phyloP scores from a whole-genome alignment of 1,140 invertebrate genomes.

The Cydia amplana region DNA sequence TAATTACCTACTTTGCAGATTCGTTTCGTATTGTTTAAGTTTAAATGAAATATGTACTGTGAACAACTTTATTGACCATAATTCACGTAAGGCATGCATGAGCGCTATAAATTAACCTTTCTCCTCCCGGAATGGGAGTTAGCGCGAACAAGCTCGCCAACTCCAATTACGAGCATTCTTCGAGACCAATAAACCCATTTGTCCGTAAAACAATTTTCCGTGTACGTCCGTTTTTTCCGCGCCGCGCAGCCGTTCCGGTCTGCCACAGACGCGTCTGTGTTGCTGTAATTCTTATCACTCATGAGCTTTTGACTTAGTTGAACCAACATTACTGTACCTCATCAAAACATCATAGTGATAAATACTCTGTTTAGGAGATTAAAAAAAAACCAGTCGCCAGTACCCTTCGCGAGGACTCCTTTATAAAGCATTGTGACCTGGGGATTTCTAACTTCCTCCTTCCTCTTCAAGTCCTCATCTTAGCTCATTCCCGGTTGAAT shows the following conservation, averaged over 20 bases:
- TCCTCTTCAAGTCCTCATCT: no score
- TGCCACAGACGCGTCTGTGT: neutral
- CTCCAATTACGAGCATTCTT: constrained; percentile 11
- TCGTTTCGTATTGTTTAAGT: neutral
- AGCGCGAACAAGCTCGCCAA: constrained; percentile 9
- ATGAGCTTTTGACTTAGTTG: neutral
- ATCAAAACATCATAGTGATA: neutral
- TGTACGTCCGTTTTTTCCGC: constrained; percentile 1
- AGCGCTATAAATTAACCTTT: constrained; percentile 1
- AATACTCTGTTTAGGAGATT: no score
- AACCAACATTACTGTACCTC: neutral
- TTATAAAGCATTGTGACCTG: no score
- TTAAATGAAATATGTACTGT: neutral
- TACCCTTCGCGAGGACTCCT: no score
- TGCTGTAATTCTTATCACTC: neutral
- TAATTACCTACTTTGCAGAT: neutral
- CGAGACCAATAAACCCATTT: constrained; percentile 32
- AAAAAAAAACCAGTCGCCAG: no score
- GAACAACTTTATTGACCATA: neutral
- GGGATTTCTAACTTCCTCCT: no score
- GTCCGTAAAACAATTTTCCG: constrained; percentile 23
- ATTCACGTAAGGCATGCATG: neutral
- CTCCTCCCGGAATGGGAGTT: neutral
- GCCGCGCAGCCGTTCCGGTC: constrained; percentile 22
- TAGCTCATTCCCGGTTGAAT: no score